phyloP scores from a whole-genome alignment of 92 coral and sea anemone genomes.

The Porites lobata region DNA sequence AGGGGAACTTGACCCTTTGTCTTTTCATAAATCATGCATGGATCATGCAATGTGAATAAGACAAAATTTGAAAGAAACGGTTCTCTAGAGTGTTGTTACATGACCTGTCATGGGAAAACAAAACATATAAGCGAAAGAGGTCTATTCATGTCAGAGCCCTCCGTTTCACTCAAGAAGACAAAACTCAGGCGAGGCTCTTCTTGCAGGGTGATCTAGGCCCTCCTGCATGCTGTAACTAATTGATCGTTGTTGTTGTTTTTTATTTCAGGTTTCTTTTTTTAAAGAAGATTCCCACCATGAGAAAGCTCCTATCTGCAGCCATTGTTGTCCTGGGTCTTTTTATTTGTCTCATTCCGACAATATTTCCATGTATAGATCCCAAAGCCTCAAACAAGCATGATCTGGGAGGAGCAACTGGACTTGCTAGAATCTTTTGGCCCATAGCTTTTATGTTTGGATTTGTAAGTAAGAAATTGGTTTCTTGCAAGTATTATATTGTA shows the following conservation, averaged over 20 bases:
- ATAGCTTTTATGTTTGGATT: conserved; percentile 89
- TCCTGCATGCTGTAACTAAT: neutral
- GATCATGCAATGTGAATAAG: no score
- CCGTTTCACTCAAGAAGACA: no score
- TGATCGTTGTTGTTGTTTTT: neutral
- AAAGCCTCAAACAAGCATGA: conserved; percentile 28
- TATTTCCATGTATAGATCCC: conserved; percentile 71
- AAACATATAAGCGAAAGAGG: no score
- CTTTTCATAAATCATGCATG: no score
- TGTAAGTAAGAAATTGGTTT: conserved; percentile 67
- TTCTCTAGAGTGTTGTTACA: no score
- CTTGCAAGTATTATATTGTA: neutral
- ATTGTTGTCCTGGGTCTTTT: conserved; percentile 78
- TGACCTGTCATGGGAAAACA: no score
- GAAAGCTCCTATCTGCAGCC: conserved; percentile 78
- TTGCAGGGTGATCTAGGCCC: no score
- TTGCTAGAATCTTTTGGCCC: conserved; percentile 86
- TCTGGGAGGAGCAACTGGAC: conserved; percentile 86
- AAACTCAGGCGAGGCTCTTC: no score
- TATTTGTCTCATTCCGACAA: conserved; percentile 79
- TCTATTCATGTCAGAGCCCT: no score
- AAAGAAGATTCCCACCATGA: conserved; percentile 64
- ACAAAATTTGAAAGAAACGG: no score
- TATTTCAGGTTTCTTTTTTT: conserved; percentile 63
- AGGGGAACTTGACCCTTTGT: no score